These are phyloP conservation scores for Apistogramma diplotaenia DNA, from an alignment of 2,113 vertebrate genomes.

Conservation along the genomic window DNA sequence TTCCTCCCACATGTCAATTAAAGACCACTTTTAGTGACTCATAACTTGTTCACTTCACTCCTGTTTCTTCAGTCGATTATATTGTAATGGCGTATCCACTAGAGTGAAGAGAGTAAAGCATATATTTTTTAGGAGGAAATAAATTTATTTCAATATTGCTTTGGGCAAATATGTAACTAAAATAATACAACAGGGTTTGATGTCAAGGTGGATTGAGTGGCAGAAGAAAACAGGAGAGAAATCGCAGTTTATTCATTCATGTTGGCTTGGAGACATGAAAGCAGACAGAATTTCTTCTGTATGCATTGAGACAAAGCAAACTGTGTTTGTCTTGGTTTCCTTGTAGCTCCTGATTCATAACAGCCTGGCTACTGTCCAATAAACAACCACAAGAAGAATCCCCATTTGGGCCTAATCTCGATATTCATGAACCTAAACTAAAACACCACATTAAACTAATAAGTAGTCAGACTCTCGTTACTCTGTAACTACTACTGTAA, in stretches of 20 bases:
- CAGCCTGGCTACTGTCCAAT: neutral
- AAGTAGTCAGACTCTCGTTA: neutral
- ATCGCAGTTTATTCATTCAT: neutral
- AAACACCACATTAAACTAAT: neutral
- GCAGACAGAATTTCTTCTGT: neutral
- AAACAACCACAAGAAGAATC: neutral
- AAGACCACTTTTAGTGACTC: constrained; percentile 29
- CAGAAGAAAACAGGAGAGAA: neutral
- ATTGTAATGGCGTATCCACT: neutral
- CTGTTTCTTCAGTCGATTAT: constrained; percentile 18
- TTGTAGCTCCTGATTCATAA: neutral
- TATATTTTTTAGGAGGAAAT: neutral
- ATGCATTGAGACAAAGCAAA: neutral
- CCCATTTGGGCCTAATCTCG: neutral
- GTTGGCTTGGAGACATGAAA: neutral
- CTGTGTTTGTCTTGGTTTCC: neutral
- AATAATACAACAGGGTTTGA: neutral
- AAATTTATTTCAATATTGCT: neutral
- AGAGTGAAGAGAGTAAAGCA: neutral
- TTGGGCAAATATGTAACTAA: neutral
- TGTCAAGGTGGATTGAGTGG: neutral
- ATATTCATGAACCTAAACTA: neutral
- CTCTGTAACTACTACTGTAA: no score
- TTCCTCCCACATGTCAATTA: constrained; percentile 30
- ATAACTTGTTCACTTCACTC: constrained; percentile 10